Conservation (phyloP, 2,888 invertebrate species). For the Volucella inflata region DNA sequence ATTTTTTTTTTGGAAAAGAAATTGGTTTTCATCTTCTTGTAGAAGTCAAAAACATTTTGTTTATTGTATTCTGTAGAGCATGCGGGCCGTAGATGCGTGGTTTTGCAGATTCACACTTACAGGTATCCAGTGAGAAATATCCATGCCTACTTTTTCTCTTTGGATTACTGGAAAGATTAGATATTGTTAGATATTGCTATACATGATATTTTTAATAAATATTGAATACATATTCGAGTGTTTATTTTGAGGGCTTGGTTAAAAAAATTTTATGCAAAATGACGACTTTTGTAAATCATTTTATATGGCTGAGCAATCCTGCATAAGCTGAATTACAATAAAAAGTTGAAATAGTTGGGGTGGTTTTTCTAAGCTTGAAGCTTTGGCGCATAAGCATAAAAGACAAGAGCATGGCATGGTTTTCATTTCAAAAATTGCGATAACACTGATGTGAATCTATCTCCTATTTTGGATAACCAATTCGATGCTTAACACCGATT, state of each 20-base stretch:
- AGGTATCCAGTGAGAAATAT: slow-evolving; percentile 38
- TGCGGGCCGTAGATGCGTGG: slow-evolving; percentile 17
- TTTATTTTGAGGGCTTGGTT: slow-evolving; percentile 11
- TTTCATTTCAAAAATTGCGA: too few relatives aligned
- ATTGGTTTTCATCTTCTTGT: slow-evolving; percentile 14
- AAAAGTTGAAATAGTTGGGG: background rate
- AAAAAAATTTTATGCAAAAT: slow-evolving; percentile 54
- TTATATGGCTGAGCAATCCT: background rate
- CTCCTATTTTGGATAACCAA: too few relatives aligned
- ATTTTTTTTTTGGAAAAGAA: slow-evolving; percentile 20
- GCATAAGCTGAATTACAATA: slow-evolving; percentile 16
- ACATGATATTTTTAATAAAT: too few relatives aligned
- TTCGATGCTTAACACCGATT: too few relatives aligned
- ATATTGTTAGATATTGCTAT: background rate
- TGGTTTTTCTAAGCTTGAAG: too few relatives aligned
- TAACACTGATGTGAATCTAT: too few relatives aligned
- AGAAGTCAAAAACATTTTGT: slow-evolving; percentile 6
- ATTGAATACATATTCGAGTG: slow-evolving; percentile 3
- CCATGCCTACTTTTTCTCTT: slow-evolving; percentile 61
- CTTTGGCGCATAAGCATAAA: too few relatives aligned
- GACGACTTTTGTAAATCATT: slow-evolving; percentile 50
- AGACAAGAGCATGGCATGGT: too few relatives aligned
- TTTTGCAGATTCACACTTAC: slow-evolving; percentile 29
- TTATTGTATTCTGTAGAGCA: slow-evolving; percentile 46
- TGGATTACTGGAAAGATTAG: slow-evolving; percentile 66